Conservation (phyloP, 2,888 invertebrate genomes). For the Dicyrtoma fusca region DNA sequence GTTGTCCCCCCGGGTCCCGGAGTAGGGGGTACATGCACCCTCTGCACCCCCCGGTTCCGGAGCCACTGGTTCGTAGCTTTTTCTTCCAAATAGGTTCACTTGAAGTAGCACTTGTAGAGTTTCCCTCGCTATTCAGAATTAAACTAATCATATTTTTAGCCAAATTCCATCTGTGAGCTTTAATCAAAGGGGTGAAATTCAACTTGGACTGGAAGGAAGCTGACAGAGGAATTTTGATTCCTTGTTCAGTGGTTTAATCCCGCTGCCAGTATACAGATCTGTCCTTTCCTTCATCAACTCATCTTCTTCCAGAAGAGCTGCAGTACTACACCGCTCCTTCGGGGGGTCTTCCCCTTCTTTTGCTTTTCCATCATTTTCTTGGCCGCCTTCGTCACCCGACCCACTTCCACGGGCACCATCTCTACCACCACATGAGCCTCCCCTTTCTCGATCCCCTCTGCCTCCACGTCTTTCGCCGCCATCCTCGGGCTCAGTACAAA, state of each 20-base stretch:
- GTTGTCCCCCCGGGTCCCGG: too few relatives aligned
- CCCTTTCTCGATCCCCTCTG: too few relatives aligned
- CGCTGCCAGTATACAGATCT: constrained; percentile 72
- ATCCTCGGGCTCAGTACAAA: too few relatives aligned
- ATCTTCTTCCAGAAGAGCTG: constrained; percentile 73
- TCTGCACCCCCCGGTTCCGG: too few relatives aligned
- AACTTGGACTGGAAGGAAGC: constrained; percentile 84
- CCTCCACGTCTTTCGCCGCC: not conserved
- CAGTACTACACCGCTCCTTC: constrained; percentile 67
- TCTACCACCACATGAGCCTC: constrained; percentile 17
- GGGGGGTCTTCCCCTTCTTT: constrained; percentile 43
- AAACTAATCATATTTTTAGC: too few relatives aligned
- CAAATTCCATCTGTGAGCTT: too few relatives aligned
- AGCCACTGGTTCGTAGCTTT: too few relatives aligned
- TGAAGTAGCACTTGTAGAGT: too few relatives aligned
- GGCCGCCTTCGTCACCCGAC: not conserved
- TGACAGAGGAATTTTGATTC: constrained; percentile 87
- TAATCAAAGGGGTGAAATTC: too few relatives aligned
- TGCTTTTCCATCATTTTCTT: not conserved
- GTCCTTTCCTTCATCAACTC: constrained; percentile 60
- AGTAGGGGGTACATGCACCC: too few relatives aligned
- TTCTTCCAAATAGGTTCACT: too few relatives aligned
- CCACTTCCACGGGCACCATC: constrained; percentile 21
- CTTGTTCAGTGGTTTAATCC: constrained; percentile 89
- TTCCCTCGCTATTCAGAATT: too few relatives aligned